Percentiles rank a stretch among this genome's conserved stretches.
These are phyloP conservation scores for Diadema setosum DNA, from an alignment of 35 echinoderm and acorn worm species.

Conservation along the genomic window DNA sequence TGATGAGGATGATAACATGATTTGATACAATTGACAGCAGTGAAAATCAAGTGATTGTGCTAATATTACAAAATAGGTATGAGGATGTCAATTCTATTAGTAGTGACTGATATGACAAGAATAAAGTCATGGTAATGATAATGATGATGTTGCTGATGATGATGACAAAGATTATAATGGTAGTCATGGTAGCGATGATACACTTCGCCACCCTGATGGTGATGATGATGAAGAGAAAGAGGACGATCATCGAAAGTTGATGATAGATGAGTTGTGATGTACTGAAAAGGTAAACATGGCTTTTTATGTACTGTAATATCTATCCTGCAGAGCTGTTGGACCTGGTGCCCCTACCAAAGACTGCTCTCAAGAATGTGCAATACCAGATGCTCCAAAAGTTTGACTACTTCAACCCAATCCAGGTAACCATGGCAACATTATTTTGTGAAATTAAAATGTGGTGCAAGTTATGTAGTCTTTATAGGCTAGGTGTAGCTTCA, in stretches of 20 bases:
- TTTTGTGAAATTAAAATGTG: no score
- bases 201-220: neutral
- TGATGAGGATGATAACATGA: neutral
- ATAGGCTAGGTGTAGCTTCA: no score
- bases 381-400: constrained; percentile 84
- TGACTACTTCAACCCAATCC: constrained; percentile 91
- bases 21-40: no score
- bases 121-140: neutral
- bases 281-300: no score
- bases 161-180: neutral
- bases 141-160: neutral
- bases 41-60: no score
- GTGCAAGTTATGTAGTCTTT: no score
- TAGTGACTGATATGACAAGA: no score
- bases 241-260: no score
- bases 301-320: neutral
- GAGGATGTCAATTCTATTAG: no score
- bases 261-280: no score
- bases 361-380: constrained; percentile 64
- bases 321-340: constrained; percentile 57
- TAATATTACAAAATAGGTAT: no score
- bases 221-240: neutral
- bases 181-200: neutral
- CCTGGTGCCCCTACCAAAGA: constrained; percentile 77
- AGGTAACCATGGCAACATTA: no score